Evolutionary conservation across 2,888 invertebrate genomes (phyloP), one percentile per base, ranked within the genome.

Genomic region (Barypeithes pellucidus): DNA sequence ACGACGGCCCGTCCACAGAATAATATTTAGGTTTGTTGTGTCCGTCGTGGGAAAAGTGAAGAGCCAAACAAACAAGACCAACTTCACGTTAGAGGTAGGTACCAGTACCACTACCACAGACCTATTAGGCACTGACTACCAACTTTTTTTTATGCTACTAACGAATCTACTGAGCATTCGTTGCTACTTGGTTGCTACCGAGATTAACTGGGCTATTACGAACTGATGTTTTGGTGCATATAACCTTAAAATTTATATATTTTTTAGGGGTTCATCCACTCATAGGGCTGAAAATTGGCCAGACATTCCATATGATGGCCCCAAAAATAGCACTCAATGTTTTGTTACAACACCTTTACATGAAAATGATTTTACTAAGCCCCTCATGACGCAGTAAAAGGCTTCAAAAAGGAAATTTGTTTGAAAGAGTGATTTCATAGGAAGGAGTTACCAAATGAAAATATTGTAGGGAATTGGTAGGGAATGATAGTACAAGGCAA

Each of bases 201-300:
- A n/a, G n/a, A n/a, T n/a, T n/a, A n/a, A n/a, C n/a, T n/a, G n/a
- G n/a, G n/a, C n/a, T n/a, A n/a, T n/a, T n/a, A n/a, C n/a, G n/a
- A n/a, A n/a, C n/a, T n/a, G n/a, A n/a, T 20, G 14, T 29, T 16
- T 14, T 29, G 3, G 2, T 20, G 12, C 22, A 41, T 43, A 29
- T 61, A 61, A 61, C 61, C 61, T 61, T 14, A 61, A 61, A 45
- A 36, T 62, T 47, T 7, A 16, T 33, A 11, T 39, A 20, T 39
- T 62, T 60, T 63, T 50, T n/a, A 63, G 63, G 63, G n/a, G n/a
- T 47, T 3, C 5, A 18, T 18, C 16, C 4, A 18, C 16, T 16
- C n/a, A 63, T 36, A 47, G 12, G 36, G 20, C 47, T 36, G 20
- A 63, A 63, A 47, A 50, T 36, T n/a, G 47, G 3, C 24, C 50